A percentile compares a stretch with the other conserved stretches of the same genome.
These are phyloP conservation scores for Pogonomyrmex barbatus DNA, from an alignment of 1,140 invertebrate species.

Conservation along the genomic window DNA sequence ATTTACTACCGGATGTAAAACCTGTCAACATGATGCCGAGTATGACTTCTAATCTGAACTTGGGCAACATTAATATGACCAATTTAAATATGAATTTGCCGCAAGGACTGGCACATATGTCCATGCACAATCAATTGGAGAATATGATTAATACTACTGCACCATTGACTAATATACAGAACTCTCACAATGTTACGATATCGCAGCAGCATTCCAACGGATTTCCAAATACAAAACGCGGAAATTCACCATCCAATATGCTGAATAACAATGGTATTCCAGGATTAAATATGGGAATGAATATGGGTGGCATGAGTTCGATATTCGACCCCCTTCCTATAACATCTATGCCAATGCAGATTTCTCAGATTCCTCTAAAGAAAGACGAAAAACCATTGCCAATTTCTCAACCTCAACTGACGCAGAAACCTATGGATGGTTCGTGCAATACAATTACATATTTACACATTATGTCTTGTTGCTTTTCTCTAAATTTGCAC, in stretches of 20 bases:
- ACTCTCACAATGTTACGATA: slow-evolving; percentile 80
- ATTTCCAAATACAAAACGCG: slow-evolving; percentile 85
- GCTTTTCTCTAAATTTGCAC: not conserved
- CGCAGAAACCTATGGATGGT: slow-evolving; percentile 84
- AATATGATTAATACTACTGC: slow-evolving; percentile 79
- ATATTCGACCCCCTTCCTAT: slow-evolving; percentile 89
- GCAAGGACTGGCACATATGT: slow-evolving; percentile 79
- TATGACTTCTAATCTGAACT: slow-evolving; percentile 79
- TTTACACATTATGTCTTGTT: not conserved
- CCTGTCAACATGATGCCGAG: slow-evolving; percentile 81
- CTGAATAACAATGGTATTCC: slow-evolving; percentile 86
- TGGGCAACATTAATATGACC: slow-evolving; percentile 80
- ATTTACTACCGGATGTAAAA: slow-evolving; percentile 82
- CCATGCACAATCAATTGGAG: slow-evolving; percentile 82
- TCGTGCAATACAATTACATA: slow-evolving; percentile 67
- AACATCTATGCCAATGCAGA: slow-evolving; percentile 83
- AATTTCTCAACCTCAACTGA: slow-evolving; percentile 79
- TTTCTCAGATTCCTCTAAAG: slow-evolving; percentile 86
- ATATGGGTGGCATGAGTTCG: slow-evolving; percentile 86
- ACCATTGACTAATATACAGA: slow-evolving; percentile 77
- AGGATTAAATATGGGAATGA: slow-evolving; percentile 81
- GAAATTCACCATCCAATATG: slow-evolving; percentile 85
- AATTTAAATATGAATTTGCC: slow-evolving; percentile 81
- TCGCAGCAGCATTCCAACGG: slow-evolving; percentile 85
- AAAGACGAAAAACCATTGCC: slow-evolving; percentile 86